Conservation (phyloP, 2,797 vertebrate species). For the Typhlichthys subterraneus region DNA sequence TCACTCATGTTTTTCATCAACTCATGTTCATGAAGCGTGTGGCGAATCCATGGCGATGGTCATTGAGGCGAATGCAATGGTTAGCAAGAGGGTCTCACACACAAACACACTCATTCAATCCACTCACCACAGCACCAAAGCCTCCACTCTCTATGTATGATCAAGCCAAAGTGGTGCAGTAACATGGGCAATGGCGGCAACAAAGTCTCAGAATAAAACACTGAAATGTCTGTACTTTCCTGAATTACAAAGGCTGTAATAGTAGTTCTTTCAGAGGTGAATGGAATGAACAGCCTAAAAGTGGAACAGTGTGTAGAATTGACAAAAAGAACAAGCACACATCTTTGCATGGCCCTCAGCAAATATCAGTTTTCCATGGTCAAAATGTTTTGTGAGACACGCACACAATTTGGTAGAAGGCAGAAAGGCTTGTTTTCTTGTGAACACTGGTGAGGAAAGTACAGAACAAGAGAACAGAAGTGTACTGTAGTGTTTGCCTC, state of each 20-base stretch:
- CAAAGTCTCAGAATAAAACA: constrained; percentile 42
- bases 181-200: constrained; percentile 29
- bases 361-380: constrained; percentile 13
- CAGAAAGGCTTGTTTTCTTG: constrained; percentile 50
- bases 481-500: constrained; percentile 59
- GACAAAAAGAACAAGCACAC: constrained; percentile 40
- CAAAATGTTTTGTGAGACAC: constrained; percentile 47
- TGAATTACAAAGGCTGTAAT: constrained; percentile 35
- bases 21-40: constrained; percentile 69
- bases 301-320: constrained; percentile 48
- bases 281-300: constrained; percentile 41
- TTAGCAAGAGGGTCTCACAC: constrained; percentile 55
- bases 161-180: constrained; percentile 34
- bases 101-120: constrained; percentile 10
- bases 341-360: constrained; percentile 38
- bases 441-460: constrained; percentile 49
- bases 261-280: constrained; percentile 36
- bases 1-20: constrained; percentile 84
- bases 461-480: constrained; percentile 50
- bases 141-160: constrained; percentile 24
- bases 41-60: constrained; percentile 66
- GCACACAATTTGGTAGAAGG: constrained; percentile 44
- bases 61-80: constrained; percentile 66
- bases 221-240: constrained; percentile 37
- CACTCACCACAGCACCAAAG: constrained; percentile 9